These are phyloP conservation scores for Agrotis ipsilon DNA, from an alignment of 2,888 invertebrate genomes.

Conservation along the genomic window DNA sequence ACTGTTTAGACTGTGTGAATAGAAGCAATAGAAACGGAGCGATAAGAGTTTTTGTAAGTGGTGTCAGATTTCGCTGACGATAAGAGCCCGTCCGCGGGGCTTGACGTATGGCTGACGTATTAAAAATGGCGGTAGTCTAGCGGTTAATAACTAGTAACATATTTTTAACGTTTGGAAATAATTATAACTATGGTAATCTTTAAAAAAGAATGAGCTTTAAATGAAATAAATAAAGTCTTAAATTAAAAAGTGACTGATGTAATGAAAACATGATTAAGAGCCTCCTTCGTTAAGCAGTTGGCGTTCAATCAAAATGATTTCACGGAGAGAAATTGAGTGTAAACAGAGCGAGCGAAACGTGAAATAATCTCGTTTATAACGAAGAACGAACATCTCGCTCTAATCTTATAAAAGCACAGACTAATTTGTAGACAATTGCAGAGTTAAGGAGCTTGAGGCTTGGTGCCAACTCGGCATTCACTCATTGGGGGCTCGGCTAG, in stretches of 20 bases:
- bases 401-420: conserved; percentile 74
- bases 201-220: background rate
- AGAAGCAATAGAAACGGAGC: no score
- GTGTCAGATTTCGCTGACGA: no score
- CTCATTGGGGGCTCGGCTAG: conserved; percentile 13
- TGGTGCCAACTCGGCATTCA: conserved; percentile 20
- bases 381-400: conserved; percentile 70
- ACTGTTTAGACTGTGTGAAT: no score
- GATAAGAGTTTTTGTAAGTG: no score
- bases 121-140: no score
- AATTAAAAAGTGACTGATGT: conserved; percentile 51
- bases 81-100: no score
- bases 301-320: conserved; percentile 63
- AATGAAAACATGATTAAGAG: conserved; percentile 60
- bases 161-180: background rate
- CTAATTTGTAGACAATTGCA: conserved; percentile 74
- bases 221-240: conserved; percentile 3
- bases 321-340: conserved; percentile 62
- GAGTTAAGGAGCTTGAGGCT: conserved; percentile 60
- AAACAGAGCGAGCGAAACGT: conserved; percentile 61
- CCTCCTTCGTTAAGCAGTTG: conserved; percentile 63
- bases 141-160: no score
- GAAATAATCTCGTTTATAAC: conserved; percentile 64
- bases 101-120: no score
- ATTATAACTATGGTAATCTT: background rate